Conservation (phyloP, 2,888 invertebrate genomes). For the Invenusta paracnida region DNA sequence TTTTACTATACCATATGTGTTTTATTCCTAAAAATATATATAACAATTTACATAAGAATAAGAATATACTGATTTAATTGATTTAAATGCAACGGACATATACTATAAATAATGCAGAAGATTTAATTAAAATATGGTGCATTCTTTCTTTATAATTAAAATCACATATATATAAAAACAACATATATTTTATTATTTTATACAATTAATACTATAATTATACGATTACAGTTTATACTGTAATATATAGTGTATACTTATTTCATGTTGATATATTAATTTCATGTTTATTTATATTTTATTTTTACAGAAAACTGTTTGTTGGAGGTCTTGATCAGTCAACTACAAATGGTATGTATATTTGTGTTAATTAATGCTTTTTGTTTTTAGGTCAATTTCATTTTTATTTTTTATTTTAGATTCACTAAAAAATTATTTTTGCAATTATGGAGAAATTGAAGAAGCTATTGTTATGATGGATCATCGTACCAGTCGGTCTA, state of each 20-base stretch:
- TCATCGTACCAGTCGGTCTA: constrained; percentile 39
- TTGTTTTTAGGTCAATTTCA: neutral
- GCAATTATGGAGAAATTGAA: constrained; percentile 43
- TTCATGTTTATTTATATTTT: neutral
- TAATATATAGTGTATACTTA: no score
- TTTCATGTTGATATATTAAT: neutral
- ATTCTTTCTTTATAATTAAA: no score
- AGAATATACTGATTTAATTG: neutral
- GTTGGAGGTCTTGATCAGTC: constrained; percentile 43
- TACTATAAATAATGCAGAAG: no score
- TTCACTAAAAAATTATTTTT: constrained; percentile 40
- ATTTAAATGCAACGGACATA: neutral
- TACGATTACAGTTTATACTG: no score
- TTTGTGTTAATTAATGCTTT: neutral
- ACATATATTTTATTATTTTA: no score
- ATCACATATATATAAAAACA: no score
- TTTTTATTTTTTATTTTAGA: constrained; percentile 14
- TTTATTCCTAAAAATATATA: neutral
- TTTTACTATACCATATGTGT: neutral
- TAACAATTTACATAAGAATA: neutral
- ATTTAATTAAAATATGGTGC: no score
- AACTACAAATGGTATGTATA: constrained; percentile 38
- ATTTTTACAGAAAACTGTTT: constrained; percentile 43
- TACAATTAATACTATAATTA: no score
- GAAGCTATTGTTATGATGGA: constrained; percentile 45